These are phyloP conservation scores for Diachasmimorpha longicaudata DNA, from an alignment of 1,140 invertebrate genomes.

Conservation along the genomic window DNA sequence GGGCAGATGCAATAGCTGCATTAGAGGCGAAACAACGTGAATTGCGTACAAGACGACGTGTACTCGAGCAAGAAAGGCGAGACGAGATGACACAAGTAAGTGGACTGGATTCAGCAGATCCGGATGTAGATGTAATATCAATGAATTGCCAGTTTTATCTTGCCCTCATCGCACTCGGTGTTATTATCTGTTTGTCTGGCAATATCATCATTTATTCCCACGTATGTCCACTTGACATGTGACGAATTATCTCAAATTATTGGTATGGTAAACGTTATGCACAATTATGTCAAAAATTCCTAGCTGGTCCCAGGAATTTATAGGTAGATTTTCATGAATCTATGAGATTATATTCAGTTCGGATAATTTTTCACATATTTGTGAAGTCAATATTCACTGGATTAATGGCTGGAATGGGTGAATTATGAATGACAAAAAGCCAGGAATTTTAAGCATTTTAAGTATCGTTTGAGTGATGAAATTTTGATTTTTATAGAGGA, in stretches of 20 bases:
- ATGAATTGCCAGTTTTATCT: slow-evolving; percentile 60
- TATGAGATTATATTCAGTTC: not conserved
- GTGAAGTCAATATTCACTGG: not conserved
- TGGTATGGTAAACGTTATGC: not conserved
- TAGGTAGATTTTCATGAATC: no score
- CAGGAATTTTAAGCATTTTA: not conserved
- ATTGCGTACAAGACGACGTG: slow-evolving; percentile 53
- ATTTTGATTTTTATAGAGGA: not conserved
- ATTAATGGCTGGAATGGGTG: not conserved
- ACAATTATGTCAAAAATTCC: not conserved
- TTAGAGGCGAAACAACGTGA: slow-evolving; percentile 60
- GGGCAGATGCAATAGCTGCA: slow-evolving; percentile 58
- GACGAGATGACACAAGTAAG: slow-evolving; percentile 65
- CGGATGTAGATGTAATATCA: slow-evolving; percentile 56
- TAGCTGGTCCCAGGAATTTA: slow-evolving; percentile 23
- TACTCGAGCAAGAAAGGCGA: slow-evolving; percentile 61
- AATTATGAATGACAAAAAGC: not conserved
- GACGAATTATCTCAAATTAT: slow-evolving; percentile 33
- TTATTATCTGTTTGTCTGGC: slow-evolving; percentile 61
- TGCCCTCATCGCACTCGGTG: slow-evolving; percentile 58
- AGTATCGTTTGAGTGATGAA: not conserved
- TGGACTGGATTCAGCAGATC: slow-evolving; percentile 54
- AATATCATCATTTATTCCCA: slow-evolving; percentile 63
- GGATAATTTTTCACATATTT: not conserved
- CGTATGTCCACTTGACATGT: slow-evolving; percentile 59